phyloP scores from a whole-genome alignment of 2,888 invertebrate species.

The Reticulitermes lucifugus region DNA sequence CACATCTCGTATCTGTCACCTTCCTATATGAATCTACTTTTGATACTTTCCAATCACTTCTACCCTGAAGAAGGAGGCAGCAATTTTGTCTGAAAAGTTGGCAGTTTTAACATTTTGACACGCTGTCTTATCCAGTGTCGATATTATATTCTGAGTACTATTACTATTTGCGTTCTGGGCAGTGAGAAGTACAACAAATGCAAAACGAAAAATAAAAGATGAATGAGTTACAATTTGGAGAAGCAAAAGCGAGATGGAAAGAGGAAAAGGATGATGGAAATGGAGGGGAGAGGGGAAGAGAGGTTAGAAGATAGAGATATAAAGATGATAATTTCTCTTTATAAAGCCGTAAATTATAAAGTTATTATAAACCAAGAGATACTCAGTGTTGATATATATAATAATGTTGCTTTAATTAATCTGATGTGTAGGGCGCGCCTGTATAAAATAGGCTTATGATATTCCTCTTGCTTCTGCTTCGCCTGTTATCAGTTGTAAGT shows the following conservation, averaged over 20 bases:
- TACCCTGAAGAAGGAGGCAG: no score
- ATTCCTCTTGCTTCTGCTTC: constrained; percentile 45
- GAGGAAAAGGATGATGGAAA: constrained; percentile 61
- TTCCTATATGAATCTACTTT: no score
- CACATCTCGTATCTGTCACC: no score
- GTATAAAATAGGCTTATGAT: constrained; percentile 48
- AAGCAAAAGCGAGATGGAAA: neutral
- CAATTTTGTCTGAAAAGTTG: no score
- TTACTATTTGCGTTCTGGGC: no score
- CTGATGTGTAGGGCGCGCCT: constrained; percentile 60
- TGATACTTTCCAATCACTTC: no score
- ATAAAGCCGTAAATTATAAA: constrained; percentile 64
- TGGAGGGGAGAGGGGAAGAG: constrained; percentile 17
- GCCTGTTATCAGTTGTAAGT: constrained; percentile 54
- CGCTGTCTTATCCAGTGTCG: no score
- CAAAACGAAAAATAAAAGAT: no score
- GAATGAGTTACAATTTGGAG: neutral
- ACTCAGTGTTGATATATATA: constrained; percentile 63
- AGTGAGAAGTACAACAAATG: no score
- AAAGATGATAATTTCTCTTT: constrained; percentile 49
- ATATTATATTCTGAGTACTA: no score
- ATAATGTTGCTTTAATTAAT: constrained; percentile 67
- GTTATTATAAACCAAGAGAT: constrained; percentile 67
- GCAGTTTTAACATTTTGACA: no score
- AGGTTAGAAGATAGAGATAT: constrained; percentile 34